phyloP scores from a whole-genome alignment of 2,113 vertebrate species.

The Melanocharis versteri region DNA sequence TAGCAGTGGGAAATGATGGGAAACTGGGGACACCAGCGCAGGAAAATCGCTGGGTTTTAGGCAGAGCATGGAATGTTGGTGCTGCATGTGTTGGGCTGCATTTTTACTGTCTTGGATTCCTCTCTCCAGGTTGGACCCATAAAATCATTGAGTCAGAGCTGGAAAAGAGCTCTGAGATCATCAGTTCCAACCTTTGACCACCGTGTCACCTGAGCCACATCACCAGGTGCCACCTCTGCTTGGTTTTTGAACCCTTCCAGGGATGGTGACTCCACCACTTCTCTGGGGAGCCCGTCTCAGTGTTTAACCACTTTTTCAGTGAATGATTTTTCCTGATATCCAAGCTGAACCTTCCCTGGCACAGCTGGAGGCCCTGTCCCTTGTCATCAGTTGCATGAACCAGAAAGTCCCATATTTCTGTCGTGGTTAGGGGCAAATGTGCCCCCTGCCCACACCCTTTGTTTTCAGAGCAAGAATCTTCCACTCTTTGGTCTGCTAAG shows the following conservation, averaged over 20 bases:
- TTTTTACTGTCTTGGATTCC: background rate
- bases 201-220: accelerated
- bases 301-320: background rate
- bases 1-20: background rate
- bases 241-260: background rate
- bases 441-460: background rate
- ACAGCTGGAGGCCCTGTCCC: background rate
- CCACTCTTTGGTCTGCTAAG: background rate
- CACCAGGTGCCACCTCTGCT: background rate
- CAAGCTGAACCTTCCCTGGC: background rate
- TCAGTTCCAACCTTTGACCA: background rate
- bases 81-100: background rate
- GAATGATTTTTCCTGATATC: background rate
- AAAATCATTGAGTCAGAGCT: background rate
- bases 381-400: background rate
- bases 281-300: background rate
- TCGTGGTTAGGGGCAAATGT: accelerated
- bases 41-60: accelerated
- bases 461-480: background rate
- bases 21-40: background rate
- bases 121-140: background rate
- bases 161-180: background rate
- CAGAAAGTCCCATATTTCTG: accelerated
- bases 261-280: background rate
- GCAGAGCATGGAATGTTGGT: background rate